Evolutionary conservation across 2,797 vertebrate species (phyloP).

Genomic region (Ciconia nigra): DNA sequence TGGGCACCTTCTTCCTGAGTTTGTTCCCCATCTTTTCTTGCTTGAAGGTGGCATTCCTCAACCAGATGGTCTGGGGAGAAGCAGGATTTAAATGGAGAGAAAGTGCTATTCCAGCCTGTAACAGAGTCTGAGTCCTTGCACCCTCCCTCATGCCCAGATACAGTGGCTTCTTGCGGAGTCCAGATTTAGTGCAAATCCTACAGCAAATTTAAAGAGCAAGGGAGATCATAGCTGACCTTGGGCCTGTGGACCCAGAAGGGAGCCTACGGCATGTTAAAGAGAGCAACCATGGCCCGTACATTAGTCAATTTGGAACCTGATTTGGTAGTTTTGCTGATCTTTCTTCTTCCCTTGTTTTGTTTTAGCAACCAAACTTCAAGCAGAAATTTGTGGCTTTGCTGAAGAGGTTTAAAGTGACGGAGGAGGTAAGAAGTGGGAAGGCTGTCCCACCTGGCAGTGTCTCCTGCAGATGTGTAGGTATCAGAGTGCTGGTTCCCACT

Average conservation of each 20-base stretch:
- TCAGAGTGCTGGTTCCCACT: background rate
- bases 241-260: background rate
- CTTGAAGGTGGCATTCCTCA: background rate
- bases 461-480: background rate
- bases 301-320: background rate
- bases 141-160: background rate
- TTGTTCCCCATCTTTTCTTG: background rate
- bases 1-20: background rate
- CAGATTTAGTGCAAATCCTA: background rate
- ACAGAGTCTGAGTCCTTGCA: background rate
- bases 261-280: background rate
- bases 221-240: background rate
- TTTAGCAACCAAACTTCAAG: conserved; percentile 95
- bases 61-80: background rate
- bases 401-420: conserved; percentile 94
- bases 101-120: background rate
- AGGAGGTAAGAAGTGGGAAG: conserved; percentile 81
- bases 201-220: background rate
- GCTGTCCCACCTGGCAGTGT: background rate
- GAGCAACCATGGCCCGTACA: background rate
- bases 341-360: background rate
- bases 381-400: conserved; percentile 96
- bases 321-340: background rate
- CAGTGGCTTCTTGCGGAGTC: background rate
- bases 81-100: background rate